These are phyloP conservation scores for Neelides sp. DNA, from an alignment of 1,140 invertebrate species.

Conservation along the genomic window DNA sequence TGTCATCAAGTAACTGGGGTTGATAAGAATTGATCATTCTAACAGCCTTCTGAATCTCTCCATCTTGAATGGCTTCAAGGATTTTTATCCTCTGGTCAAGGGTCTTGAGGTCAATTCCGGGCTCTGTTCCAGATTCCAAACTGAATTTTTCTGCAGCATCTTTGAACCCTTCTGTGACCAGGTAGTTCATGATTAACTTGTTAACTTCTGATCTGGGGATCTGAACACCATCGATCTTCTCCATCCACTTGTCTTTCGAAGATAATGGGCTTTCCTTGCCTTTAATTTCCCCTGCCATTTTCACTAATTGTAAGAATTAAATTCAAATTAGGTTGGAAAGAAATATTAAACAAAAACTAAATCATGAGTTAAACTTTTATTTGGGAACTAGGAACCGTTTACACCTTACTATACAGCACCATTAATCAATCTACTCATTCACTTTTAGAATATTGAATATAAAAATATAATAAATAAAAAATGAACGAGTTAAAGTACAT, in stretches of 20 bases:
- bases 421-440: no score
- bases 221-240: conserved; percentile 58
- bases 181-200: conserved; percentile 95
- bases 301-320: no score
- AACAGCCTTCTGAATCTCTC: conserved; percentile 84
- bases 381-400: no score
- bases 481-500: no score
- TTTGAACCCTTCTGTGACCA: conserved; percentile 69
- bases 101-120: conserved; percentile 72
- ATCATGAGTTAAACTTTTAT: no score
- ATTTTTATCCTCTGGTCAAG: conserved; percentile 89
- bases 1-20: conserved; percentile 87
- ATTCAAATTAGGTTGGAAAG: no score
- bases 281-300: conserved; percentile 1
- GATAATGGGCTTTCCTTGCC: conserved; percentile 14
- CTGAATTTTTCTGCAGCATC: conserved; percentile 96
- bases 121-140: conserved; percentile 77
- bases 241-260: conserved; percentile 52
- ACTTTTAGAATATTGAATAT: no score
- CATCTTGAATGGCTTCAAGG: conserved; percentile 83
- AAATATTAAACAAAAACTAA: no score
- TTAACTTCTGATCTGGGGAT: conserved; percentile 87
- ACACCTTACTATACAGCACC: no score
- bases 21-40: conserved; percentile 84
- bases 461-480: no score